phyloP scores from a whole-genome alignment of 2,888 invertebrate genomes.

The Scaptomyza cyrtandrae region DNA sequence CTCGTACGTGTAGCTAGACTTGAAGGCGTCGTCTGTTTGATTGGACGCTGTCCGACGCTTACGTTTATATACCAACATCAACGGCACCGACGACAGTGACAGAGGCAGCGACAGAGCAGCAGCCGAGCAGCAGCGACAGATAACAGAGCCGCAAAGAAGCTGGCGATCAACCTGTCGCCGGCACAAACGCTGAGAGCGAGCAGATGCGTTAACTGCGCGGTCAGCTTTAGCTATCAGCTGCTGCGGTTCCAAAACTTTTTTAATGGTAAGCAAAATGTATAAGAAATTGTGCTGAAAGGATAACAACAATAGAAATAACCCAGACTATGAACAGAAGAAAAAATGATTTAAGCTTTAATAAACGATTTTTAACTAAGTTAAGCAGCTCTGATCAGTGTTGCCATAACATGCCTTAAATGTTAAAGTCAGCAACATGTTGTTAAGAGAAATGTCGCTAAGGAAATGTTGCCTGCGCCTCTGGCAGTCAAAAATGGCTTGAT shows the following conservation, averaged over 20 bases:
- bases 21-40: constrained; percentile 85
- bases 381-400: not conserved
- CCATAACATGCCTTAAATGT: not conserved
- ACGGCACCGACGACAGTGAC: constrained; percentile 23
- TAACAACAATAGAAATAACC: not conserved
- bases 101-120: constrained; percentile 14
- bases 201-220: constrained; percentile 38
- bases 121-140: constrained; percentile 25
- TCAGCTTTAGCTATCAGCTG: constrained; percentile 26
- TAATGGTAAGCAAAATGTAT: not conserved
- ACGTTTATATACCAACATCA: constrained; percentile 82
- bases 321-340: too few species aligned
- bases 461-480: constrained; percentile 13
- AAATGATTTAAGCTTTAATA: too few species aligned
- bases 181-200: constrained; percentile 32
- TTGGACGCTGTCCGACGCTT: constrained; percentile 79
- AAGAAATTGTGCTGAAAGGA: not conserved
- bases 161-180: constrained; percentile 59
- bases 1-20: constrained; percentile 84
- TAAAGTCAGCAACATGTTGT: constrained; percentile 22
- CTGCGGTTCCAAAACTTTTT: constrained; percentile 1
- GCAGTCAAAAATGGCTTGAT: not conserved
- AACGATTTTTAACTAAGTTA: too few species aligned
- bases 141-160: constrained; percentile 57
- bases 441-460: constrained; percentile 34